Base-by-base conservation (phyloP, 2,797 vertebrate genomes). In the Glyptemys insculpta region DNA sequence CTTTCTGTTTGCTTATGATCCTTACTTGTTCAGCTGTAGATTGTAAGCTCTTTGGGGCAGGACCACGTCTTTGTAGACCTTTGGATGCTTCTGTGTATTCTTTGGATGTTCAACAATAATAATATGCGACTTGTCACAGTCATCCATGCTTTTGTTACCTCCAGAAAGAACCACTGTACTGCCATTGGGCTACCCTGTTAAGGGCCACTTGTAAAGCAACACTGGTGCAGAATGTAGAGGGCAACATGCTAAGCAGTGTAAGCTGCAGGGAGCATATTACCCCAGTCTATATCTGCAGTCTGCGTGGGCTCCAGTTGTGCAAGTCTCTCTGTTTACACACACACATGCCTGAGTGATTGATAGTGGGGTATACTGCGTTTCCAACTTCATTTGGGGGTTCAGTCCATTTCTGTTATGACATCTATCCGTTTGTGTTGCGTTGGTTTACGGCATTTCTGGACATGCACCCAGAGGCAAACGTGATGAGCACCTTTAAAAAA, bases 131-230 rank as follows among this genome's bases (percentile, higher is more conserved):
- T 92, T 84, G 78, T 78, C 34, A 76, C 12, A 59, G n/a, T 49
- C 79, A 92, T 37, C 34, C 41, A 81, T 88, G 52, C 7, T 54
- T 92, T 87, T 91, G 41, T 89, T 83, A 31, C 50, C 0, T 0
- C 65, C 82, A 68, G 57, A 56, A 80, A 29, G 52, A 56, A 82
- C 0, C 72, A 53, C 15, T 80, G 29, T 82, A 89, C 89, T 95
- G n/a, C 87, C 81, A 29, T 18, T 78, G 74, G 44, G 11, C 74
- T 84, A 2, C 74, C 80, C 41, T 95, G 85, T 76, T 74, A 92
- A 41, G 19, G 86, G 82, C 57, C 90, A 81, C 94, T 92, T 95
- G 50, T 81, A 91, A 94, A 92, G 85, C 92, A n/a, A 94, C 93
- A 80, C 25, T 57, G 74, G 81, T 29, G 47, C 56, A 85, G 79